Conservation (phyloP, 1,140 invertebrate genomes). For the Cherax destructor region DNA sequence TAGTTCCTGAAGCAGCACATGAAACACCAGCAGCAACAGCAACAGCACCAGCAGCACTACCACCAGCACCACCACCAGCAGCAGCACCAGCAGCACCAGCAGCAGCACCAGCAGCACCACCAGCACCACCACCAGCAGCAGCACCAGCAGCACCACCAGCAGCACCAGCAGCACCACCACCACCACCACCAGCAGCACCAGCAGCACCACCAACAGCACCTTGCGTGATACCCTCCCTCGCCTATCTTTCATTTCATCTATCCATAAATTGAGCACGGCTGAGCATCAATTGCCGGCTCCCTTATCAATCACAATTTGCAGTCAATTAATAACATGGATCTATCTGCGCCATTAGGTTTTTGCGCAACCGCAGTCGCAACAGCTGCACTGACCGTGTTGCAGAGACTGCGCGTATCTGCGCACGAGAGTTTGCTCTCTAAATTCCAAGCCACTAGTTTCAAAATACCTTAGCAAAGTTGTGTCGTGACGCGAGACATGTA, state of each 20-base stretch:
- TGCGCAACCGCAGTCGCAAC: not conserved
- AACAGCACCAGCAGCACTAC: not conserved
- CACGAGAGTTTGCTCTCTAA: not conserved
- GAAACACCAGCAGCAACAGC: not conserved
- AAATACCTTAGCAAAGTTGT: not conserved
- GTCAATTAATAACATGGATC: constrained; percentile 62
- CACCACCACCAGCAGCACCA: no score
- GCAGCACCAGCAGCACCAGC: not conserved
- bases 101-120: no score
- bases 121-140: not conserved
- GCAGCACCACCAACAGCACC: not conserved
- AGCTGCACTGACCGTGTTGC: not conserved
- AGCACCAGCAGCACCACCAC: not conserved
- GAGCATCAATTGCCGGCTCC: constrained; percentile 31
- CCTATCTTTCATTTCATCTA: constrained; percentile 53
- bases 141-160: not conserved
- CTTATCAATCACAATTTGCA: constrained; percentile 52
- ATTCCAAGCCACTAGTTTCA: not conserved
- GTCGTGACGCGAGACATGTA: not conserved
- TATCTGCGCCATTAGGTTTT: constrained; percentile 24
- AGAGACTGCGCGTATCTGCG: not conserved
- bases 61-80: no score
- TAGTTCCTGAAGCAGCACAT: not conserved
- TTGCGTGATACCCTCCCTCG: not conserved
- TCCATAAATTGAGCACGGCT: constrained; percentile 48